Percentiles rank a stretch among this genome's conserved stretches.
Conservation (phyloP, 2,888 invertebrate species). For the Coenonympha arcania region DNA sequence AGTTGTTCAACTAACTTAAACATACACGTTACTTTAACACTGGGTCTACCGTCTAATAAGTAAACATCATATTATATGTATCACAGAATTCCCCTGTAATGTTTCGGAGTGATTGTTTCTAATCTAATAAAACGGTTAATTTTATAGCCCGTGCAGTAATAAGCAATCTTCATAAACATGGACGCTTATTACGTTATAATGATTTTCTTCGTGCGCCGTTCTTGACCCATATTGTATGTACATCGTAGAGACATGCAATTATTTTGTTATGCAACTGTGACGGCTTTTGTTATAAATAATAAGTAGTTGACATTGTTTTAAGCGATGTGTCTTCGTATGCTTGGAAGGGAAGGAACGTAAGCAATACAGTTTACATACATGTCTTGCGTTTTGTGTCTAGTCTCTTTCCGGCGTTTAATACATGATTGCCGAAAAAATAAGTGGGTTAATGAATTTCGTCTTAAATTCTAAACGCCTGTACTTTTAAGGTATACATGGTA, state of each 20-base stretch:
- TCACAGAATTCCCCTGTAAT: background rate
- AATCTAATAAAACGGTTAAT: background rate
- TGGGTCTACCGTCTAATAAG: no score
- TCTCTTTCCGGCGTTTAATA: no score
- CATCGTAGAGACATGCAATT: background rate
- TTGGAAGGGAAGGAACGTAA: background rate
- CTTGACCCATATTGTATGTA: conserved; percentile 9
- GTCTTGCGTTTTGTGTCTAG: no score
- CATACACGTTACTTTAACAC: no score
- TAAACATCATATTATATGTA: no score
- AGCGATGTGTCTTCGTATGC: background rate
- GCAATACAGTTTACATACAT: no score
- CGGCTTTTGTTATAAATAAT: background rate
- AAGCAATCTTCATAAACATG: background rate
- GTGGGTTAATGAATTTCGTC: no score
- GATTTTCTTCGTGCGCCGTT: conserved; percentile 2
- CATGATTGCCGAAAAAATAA: no score
- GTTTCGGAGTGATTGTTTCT: background rate
- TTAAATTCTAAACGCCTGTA: no score
- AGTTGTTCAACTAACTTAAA: no score
- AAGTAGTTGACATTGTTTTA: background rate
- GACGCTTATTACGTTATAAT: background rate
- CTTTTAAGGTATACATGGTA: no score
- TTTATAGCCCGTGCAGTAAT: background rate
- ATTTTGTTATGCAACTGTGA: background rate